phyloP scores from a whole-genome alignment of 2,113 vertebrate species.

The Cervus canadensis region DNA sequence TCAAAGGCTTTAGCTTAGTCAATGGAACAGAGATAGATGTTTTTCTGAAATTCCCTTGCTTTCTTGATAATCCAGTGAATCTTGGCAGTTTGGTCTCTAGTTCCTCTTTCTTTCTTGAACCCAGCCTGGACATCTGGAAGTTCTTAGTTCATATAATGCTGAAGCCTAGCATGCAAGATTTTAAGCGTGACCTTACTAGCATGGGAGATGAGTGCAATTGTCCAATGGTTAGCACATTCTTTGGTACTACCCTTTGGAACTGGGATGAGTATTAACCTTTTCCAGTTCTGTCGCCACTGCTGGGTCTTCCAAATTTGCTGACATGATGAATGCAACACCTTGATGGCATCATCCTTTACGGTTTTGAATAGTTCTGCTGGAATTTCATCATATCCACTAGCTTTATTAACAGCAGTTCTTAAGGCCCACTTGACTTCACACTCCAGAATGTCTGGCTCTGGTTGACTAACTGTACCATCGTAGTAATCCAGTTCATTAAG shows the following conservation, averaged over 20 bases:
- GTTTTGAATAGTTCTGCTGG: not conserved
- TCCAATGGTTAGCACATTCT: not conserved
- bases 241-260: not conserved
- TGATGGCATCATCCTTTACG: not conserved
- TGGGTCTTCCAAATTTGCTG: not conserved
- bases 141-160: not conserved
- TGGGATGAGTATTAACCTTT: not conserved
- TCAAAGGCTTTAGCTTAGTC: not conserved
- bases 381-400: not conserved
- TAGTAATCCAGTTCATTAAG: not conserved
- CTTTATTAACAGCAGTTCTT: not conserved
- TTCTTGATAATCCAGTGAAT: not conserved
- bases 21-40: not conserved
- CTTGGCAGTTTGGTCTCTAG: not conserved
- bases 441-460: not conserved
- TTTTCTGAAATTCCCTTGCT: not conserved
- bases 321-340: not conserved
- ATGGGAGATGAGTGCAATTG: not conserved
- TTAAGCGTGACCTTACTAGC: not conserved
- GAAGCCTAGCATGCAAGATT: not conserved
- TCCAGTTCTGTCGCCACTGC: not conserved
- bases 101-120: not conserved
- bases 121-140: not conserved
- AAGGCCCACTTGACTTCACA: not conserved
- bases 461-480: not conserved